Conservation (phyloP, 2,797 vertebrate genomes). For the Halcyon leucocephala region DNA sequence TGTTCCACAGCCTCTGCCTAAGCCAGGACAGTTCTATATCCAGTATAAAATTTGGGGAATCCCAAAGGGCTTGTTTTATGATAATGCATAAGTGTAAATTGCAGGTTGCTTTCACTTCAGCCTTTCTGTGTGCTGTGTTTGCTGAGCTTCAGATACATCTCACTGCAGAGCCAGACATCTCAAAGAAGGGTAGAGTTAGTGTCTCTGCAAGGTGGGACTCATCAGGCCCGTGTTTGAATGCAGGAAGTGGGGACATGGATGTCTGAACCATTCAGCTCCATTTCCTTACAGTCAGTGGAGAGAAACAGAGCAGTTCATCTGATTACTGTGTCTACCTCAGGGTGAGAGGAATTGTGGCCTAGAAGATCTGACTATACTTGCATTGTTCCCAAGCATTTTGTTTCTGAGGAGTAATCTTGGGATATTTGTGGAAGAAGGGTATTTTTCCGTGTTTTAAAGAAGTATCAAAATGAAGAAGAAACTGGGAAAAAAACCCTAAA, state of each 20-base stretch:
- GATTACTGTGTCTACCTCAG: not conserved
- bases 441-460: not conserved
- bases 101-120: not conserved
- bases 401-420: not conserved
- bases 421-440: not conserved
- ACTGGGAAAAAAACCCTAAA: fast-evolving
- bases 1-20: not conserved
- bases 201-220: not conserved
- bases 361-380: not conserved
- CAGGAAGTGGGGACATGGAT: not conserved
- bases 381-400: not conserved
- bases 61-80: not conserved
- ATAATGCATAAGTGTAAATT: not conserved
- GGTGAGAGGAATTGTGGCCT: not conserved
- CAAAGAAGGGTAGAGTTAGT: not conserved
- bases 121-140: not conserved
- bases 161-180: not conserved
- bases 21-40: not conserved
- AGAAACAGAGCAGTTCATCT: not conserved
- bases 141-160: not conserved
- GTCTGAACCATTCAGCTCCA: not conserved
- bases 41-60: not conserved
- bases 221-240: not conserved
- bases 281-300: not conserved
- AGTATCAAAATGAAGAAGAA: not conserved